Conservation (phyloP, 1,140 invertebrate species). For the Drosophila tristis region DNA sequence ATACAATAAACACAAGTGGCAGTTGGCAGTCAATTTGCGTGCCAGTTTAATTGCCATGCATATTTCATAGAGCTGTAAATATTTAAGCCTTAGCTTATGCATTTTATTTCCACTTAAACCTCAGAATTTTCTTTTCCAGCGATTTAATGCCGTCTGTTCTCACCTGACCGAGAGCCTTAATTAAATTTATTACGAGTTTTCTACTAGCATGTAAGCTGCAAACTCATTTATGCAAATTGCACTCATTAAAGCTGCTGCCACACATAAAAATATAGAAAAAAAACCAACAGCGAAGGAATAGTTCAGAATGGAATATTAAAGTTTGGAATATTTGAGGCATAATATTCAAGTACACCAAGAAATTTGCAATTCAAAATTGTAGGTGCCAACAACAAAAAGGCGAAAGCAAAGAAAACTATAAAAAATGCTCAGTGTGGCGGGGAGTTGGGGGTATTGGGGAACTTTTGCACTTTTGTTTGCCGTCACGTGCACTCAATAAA, state of each 20-base stretch:
- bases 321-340: conserved; percentile 24
- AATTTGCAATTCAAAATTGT: conserved; percentile 73
- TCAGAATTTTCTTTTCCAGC: neutral
- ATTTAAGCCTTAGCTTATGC: neutral
- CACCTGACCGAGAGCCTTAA: conserved; percentile 28
- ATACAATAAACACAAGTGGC: too few relatives aligned
- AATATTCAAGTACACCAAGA: conserved; percentile 37
- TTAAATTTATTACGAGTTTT: conserved; percentile 37
- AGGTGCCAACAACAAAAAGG: neutral
- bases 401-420: conserved; percentile 33
- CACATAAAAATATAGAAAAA: conserved; percentile 7
- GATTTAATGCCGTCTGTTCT: neutral
- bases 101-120: neutral
- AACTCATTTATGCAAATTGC: conserved; percentile 38
- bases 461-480: conserved; percentile 81
- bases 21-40: too few relatives aligned
- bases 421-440: conserved; percentile 19
- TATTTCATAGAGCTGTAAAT: too few relatives aligned
- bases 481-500: conserved; percentile 83
- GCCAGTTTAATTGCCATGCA: neutral
- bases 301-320: neutral
- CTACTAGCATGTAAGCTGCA: conserved; percentile 33
- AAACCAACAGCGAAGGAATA: too few relatives aligned
- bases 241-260: conserved; percentile 37
- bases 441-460: conserved; percentile 7